Evolutionary conservation across 2,113 vertebrate genomes (phyloP).

Genomic region (Cervus canadensis): DNA sequence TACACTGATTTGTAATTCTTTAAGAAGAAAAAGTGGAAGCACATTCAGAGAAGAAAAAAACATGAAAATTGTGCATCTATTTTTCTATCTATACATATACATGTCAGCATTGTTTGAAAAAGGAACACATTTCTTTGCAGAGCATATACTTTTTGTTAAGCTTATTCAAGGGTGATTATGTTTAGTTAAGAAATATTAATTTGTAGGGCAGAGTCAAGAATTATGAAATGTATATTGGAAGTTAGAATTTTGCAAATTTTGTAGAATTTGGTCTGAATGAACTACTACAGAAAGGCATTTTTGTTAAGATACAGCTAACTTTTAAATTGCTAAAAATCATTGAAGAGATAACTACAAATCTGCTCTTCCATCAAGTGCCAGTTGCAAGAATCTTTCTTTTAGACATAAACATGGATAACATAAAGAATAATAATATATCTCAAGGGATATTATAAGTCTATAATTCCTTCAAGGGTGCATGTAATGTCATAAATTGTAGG

Average conservation of each 20-base stretch:
- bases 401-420: constrained; percentile 71
- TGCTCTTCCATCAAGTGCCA: constrained; percentile 59
- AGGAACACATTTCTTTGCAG: neutral
- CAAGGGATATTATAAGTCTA: constrained; percentile 50
- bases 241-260: constrained; percentile 18
- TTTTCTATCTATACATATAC: neutral
- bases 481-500: constrained; percentile 60
- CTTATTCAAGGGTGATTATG: neutral
- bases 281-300: constrained; percentile 48
- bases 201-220: neutral
- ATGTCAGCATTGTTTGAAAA: constrained; percentile 12
- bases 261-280: neutral
- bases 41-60: neutral
- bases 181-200: neutral
- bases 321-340: constrained; percentile 67
- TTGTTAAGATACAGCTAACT: constrained; percentile 58
- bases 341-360: constrained; percentile 58
- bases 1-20: neutral
- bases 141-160: neutral
- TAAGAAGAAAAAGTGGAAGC: neutral
- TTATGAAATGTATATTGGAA: neutral
- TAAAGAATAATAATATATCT: constrained; percentile 72
- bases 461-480: constrained; percentile 60
- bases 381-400: constrained; percentile 56
- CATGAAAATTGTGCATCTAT: neutral